Evolutionary conservation across 1,140 invertebrate genomes (phyloP).

Genomic region (Mactra quadrangularis): DNA sequence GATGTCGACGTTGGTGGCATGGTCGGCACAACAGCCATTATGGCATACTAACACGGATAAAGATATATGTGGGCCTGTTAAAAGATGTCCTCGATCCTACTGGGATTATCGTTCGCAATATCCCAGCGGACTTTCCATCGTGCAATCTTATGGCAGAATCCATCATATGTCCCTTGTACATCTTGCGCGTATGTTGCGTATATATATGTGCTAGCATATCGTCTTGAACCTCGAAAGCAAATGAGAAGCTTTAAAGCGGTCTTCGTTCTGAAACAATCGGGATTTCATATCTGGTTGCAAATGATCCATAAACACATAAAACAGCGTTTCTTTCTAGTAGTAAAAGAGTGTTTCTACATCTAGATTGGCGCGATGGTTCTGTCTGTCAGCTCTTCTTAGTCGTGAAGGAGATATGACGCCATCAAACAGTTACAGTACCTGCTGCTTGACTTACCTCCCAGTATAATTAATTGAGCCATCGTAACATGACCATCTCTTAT

Average conservation of each 20-base stretch:
- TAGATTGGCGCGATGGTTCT: conserved; percentile 25
- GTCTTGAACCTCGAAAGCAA: conserved; percentile 12
- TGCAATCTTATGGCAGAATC: no score
- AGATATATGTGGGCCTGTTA: not conserved
- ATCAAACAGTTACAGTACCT: no score
- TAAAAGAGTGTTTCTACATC: conserved; percentile 24
- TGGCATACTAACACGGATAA: conserved; percentile 1
- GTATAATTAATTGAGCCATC: no score
- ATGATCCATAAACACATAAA: conserved; percentile 22
- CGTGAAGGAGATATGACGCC: not conserved
- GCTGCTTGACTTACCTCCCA: no score
- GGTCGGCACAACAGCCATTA: conserved; percentile 3
- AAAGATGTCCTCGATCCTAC: not conserved
- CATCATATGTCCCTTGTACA: no score
- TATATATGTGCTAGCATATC: conserved; percentile 11
- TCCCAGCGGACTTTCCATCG: no score
- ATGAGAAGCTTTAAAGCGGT: conserved; percentile 10
- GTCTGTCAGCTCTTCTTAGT: conserved; percentile 23
- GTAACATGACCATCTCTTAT: no score
- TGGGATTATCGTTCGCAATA: conserved; percentile 6
- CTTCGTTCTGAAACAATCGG: conserved; percentile 17
- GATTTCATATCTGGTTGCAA: conserved; percentile 23
- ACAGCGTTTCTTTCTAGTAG: conserved; percentile 29
- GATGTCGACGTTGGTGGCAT: conserved; percentile 31
- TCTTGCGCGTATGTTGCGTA: no score